phyloP scores from a whole-genome alignment of 2,113 vertebrate genomes.

The Anguilla japonica region DNA sequence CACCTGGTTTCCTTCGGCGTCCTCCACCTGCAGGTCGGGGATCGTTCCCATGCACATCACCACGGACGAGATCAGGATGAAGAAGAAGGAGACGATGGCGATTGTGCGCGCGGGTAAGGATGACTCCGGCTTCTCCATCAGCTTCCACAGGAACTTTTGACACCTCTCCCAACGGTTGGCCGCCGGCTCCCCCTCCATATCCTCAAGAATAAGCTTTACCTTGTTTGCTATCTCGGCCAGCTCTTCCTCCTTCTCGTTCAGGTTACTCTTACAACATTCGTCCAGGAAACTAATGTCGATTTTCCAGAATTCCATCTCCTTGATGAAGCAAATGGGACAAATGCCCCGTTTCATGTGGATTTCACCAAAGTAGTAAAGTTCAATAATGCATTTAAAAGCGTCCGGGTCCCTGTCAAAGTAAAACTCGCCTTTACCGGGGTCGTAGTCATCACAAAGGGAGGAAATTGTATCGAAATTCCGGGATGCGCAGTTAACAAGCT shows the following conservation, averaged over 20 bases:
- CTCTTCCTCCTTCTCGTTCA: slow-evolving; percentile 91
- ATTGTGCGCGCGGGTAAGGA: slow-evolving; percentile 83
- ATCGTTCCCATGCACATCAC: slow-evolving; percentile 96
- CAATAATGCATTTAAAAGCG: slow-evolving; percentile 91
- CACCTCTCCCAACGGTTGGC: slow-evolving; percentile 78
- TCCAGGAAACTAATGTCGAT: slow-evolving; percentile 89
- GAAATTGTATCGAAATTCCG: slow-evolving; percentile 81
- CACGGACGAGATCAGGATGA: slow-evolving; percentile 85
- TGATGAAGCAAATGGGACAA: slow-evolving; percentile 95
- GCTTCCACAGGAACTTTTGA: slow-evolving; percentile 86
- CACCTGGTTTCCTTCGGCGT: slow-evolving; percentile 81
- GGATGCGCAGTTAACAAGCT: slow-evolving; percentile 79
- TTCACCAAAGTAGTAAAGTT: slow-evolving; percentile 91
- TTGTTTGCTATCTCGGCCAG: slow-evolving; percentile 88
- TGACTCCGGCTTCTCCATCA: slow-evolving; percentile 94
- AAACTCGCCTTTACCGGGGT: slow-evolving; percentile 86
- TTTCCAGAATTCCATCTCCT: slow-evolving; percentile 98
- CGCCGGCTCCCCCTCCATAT: slow-evolving; percentile 76
- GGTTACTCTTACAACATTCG: slow-evolving; percentile 89
- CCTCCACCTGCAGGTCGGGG: slow-evolving; percentile 87
- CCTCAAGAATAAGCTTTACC: slow-evolving; percentile 89
- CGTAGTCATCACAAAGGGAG: slow-evolving; percentile 95
- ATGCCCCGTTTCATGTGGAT: slow-evolving; percentile 96
- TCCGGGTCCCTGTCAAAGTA: slow-evolving; percentile 97
- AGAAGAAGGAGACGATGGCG: slow-evolving; percentile 88